These are phyloP conservation scores for Sebastiscus tertius DNA, from an alignment of 2,797 vertebrate genomes.

Conservation along the genomic window DNA sequence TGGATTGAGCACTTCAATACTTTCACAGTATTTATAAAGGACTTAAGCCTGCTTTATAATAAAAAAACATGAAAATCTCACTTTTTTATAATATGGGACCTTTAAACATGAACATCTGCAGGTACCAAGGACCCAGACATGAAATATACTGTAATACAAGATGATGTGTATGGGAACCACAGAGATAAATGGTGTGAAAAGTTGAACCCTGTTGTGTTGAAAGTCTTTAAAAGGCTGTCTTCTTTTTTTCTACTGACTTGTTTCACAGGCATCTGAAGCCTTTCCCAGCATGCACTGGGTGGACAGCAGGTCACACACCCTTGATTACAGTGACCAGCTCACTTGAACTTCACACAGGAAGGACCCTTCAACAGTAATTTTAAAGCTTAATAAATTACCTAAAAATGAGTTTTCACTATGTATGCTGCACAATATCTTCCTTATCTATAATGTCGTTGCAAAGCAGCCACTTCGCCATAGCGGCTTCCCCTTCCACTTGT, in stretches of 20 bases:
- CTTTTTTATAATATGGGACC: too few species aligned
- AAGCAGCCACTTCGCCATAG: slow-evolving; percentile 20
- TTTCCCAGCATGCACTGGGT: slow-evolving; percentile 8
- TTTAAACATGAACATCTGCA: background rate
- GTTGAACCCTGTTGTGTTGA: too few species aligned
- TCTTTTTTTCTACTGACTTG: background rate
- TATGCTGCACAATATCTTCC: background rate
- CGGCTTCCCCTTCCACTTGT: slow-evolving; percentile 35
- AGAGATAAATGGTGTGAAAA: too few species aligned
- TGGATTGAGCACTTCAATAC: too few species aligned
- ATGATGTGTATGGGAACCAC: background rate
- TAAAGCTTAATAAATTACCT: background rate
- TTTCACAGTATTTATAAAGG: too few species aligned
- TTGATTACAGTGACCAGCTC: background rate
- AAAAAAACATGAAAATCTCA: too few species aligned
- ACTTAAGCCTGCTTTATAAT: too few species aligned
- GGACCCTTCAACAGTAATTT: background rate
- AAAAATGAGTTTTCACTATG: background rate
- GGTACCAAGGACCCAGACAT: background rate
- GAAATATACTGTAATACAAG: background rate
- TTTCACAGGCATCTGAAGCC: background rate
- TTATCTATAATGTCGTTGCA: slow-evolving; percentile 23
- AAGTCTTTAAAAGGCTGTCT: too few species aligned
- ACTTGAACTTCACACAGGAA: background rate
- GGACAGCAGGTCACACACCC: background rate